Evolutionary conservation across 2,113 vertebrate species (phyloP).

Genomic region (Lontra canadensis): DNA sequence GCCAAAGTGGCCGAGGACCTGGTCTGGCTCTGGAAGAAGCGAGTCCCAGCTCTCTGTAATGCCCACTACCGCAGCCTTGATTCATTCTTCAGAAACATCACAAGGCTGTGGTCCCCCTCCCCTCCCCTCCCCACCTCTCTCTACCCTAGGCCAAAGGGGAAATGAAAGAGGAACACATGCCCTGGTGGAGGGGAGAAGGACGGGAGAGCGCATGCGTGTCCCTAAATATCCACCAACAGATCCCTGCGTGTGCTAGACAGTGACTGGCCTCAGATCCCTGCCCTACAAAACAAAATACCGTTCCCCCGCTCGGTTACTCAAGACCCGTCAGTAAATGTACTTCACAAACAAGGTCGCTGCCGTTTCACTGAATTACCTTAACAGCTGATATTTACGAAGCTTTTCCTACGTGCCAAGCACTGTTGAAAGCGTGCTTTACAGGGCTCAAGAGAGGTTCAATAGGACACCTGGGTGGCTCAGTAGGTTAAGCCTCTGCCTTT

Average conservation of each 20-base stretch:
- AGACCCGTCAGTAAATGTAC: background rate
- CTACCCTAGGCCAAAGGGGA: background rate
- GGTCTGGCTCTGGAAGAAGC: background rate
- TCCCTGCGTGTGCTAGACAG: background rate
- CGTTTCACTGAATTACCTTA: background rate
- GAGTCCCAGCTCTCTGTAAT: no score
- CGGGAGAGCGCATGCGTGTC: rapidly evolving
- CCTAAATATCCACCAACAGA: background rate
- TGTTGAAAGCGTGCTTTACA: background rate
- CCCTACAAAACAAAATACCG: background rate
- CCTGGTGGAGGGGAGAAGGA: background rate
- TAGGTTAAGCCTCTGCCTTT: no score
- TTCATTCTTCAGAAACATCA: background rate
- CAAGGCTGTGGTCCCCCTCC: no score
- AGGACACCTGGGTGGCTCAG: no score
- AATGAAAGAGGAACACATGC: slow-evolving; percentile 20
- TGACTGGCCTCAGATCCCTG: background rate
- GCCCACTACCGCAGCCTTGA: background rate
- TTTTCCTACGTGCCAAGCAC: background rate
- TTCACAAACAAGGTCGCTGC: background rate
- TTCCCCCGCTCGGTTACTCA: background rate
- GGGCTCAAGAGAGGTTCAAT: background rate
- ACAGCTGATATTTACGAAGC: background rate
- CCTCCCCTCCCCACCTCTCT: background rate
- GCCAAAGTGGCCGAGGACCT: background rate